Base-by-base conservation (phyloP, 2,113 vertebrate species). In the Silurus meridionalis region DNA sequence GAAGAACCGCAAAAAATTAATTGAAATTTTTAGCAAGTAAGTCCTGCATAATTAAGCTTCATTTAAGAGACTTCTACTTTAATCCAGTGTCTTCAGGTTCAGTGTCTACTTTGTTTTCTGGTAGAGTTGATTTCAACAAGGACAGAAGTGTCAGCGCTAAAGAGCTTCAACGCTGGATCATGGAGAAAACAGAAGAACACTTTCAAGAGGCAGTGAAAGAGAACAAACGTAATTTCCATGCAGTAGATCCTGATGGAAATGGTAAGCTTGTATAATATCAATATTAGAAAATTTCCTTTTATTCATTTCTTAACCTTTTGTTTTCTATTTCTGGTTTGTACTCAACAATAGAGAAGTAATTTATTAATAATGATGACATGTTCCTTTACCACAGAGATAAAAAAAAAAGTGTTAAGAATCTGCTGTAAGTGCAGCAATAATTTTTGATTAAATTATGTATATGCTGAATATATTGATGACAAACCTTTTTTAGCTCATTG, bases 141-240 rank as follows among this genome's bases (percentile, higher is more conserved):
- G 97, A 99, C 88, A 90, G 91, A 50, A 97, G 94, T 69, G 95
- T 99, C 80, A 96, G 97, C 0, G 97, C 97, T 0, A 97, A 97
- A 86, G 97, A 99, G 87, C 96, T 98, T 97, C 97, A 98, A 91
- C 95, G 93, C 52, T 99, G 97, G 97, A 98, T 99, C 87, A 97
- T 98, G 97, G 95, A 97, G 91, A 99, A 99, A 91, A 98, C 97
- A 0, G 96, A 97, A 5, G 97, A 99, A 89, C 97, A 99, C 85
- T 98, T 98, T 78, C 96, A 97, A 91, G 97, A 99, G 89, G 98
- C 98, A 0, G 93, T 96, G 50, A 89, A 91, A 11, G 98, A 99
- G 90, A 99, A 98, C 91, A 98, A 96, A 88, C 94, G 96, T 66
- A 97, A 97, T 83, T 99, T 99, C 91, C 91, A 75, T 1, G 96